phyloP scores from a whole-genome alignment of 2,888 invertebrate species.

The Ametastegia equiseti region DNA sequence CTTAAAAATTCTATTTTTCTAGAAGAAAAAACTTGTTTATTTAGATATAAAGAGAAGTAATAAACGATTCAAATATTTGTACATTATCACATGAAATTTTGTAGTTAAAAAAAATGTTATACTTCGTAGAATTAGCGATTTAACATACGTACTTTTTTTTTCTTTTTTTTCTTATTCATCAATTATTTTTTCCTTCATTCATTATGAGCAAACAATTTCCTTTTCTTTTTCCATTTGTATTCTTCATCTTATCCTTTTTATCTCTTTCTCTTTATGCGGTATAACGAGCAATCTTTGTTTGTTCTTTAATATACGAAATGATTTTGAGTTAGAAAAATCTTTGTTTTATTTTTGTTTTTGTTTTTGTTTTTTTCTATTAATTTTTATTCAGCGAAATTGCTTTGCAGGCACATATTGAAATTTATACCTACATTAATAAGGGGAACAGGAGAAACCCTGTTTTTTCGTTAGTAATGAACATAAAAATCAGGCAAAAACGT shows the following conservation, averaged over 20 bases:
- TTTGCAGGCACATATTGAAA: slow-evolving; percentile 44
- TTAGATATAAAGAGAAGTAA: slow-evolving; percentile 26
- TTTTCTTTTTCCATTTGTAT: slow-evolving; percentile 34
- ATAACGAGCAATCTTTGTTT: slow-evolving; percentile 50
- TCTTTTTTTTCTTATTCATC: neutral
- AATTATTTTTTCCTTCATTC: neutral
- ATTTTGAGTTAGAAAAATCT: slow-evolving; percentile 44
- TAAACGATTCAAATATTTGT: slow-evolving; percentile 65
- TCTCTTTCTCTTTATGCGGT: no score
- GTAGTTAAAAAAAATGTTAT: slow-evolving; percentile 61
- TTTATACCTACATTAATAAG: neutral
- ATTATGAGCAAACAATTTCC: slow-evolving; percentile 62
- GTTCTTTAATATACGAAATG: slow-evolving; percentile 52
- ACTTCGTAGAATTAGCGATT: slow-evolving; percentile 60
- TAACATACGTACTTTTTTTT: slow-evolving; percentile 57
- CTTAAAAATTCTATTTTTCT: slow-evolving; percentile 55
- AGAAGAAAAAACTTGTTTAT: slow-evolving; percentile 41
- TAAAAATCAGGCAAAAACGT: slow-evolving; percentile 27
- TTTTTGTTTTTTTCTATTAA: slow-evolving; percentile 2
- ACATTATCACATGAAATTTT: slow-evolving; percentile 68
- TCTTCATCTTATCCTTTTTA: neutral
- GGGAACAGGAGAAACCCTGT: slow-evolving; percentile 20
- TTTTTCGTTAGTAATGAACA: slow-evolving; percentile 19
- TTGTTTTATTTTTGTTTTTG: neutral
- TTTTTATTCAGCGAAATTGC: slow-evolving; percentile 35